Conservation (phyloP, 2,113 vertebrate species). For the Percina caprodes region DNA sequence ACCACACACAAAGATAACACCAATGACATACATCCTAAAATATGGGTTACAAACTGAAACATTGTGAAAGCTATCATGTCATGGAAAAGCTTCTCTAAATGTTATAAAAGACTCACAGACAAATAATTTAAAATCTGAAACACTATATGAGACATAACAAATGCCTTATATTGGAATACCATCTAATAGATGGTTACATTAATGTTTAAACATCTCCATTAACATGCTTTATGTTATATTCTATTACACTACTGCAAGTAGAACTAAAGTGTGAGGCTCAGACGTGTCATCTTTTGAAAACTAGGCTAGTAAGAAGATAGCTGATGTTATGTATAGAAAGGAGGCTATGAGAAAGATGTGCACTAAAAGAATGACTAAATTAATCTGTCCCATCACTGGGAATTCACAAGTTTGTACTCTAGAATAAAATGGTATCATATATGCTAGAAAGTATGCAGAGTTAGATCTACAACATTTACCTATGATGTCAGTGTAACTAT, state of each 20-base stretch:
- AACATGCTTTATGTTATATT: conserved; percentile 1
- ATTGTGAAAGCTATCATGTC: background rate
- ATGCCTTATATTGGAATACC: background rate
- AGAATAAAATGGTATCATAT: conserved; percentile 1
- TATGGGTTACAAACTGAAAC: conserved; percentile 3
- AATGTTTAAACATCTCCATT: conserved; percentile 28
- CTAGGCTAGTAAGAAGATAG: conserved; percentile 66
- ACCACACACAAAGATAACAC: conserved; percentile 64
- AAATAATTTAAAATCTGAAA: conserved; percentile 24
- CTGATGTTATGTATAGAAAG: conserved; percentile 77
- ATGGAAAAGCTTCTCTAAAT: conserved; percentile 10
- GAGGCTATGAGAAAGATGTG: conserved; percentile 69
- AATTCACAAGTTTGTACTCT: conserved; percentile 68
- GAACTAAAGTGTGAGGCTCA: conserved; percentile 40
- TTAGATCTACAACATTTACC: background rate
- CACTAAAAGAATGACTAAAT: conserved; percentile 71
- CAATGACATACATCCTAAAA: conserved; percentile 14
- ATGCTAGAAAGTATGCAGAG: background rate
- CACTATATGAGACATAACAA: background rate
- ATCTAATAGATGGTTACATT: conserved; percentile 9
- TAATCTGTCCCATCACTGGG: conserved; percentile 65
- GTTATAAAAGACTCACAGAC: conserved; percentile 16
- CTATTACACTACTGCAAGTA: conserved; percentile 42
- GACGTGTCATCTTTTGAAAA: conserved; percentile 72
- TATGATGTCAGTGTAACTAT: background rate